Evolutionary conservation across 2,113 vertebrate genomes (phyloP), one percentile per base, ranked within the genome.

Genomic region (Echinops telfairi): DNA sequence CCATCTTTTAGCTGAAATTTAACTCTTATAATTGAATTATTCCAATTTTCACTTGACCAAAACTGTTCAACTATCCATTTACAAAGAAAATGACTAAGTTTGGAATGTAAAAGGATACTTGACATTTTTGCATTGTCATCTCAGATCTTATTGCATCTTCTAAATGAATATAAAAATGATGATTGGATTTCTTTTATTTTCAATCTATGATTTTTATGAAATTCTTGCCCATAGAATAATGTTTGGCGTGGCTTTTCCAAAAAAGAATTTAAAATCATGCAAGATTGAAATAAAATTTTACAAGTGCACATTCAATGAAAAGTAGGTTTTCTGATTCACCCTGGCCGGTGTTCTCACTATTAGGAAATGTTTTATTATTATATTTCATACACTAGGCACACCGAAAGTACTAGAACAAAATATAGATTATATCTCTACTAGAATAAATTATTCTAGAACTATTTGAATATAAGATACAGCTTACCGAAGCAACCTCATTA

Each of bases 31-130:
- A 93, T 87, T 91, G 84, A 87, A 91, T 93, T 91, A 84, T 16
- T 91, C 2, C 29, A 71, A 20, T 88, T 95, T 94, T 82, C 31
- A 57, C 38, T 78, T 78, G 33, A 73, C 29, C 78, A 25, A 80
- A 92, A 75, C 14, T 82, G 0, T 53, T 92, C 53, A 82, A 19
- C 31, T 78, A 38, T 57, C 23, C 43, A 86, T 94, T 78, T 94
- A 82, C 14, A 64, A 91, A 88, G 43, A 86, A 93, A 89, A 94
- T 90, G 36, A 90, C n/a, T 93, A 73, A n/a, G 4, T 71, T 95
- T 86, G 29, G 31, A 88, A 76, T 76, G 17, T 83, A n/a, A 92
- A 93, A 75, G 2, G 36, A 90, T 92, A 84, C 58, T 83, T 91
- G 79, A 93, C 77, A 58, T 66, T 81, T 88, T 96, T 96, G 40